These are phyloP conservation scores for Chymomyza procnemis DNA, from an alignment of 2,888 invertebrate species.

Conservation along the genomic window DNA sequence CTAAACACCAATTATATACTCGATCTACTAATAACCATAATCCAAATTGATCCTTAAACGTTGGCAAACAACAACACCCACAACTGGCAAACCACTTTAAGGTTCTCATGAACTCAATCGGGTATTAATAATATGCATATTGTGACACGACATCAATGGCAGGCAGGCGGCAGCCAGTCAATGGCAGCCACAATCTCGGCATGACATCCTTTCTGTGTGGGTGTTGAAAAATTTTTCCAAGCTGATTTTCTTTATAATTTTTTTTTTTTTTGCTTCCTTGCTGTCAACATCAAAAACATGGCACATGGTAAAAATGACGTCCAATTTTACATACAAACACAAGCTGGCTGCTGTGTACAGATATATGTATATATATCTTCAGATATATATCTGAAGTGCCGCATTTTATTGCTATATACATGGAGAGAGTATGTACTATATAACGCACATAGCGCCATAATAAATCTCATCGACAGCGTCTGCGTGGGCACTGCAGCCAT, in stretches of 20 bases:
- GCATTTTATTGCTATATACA: conserved; percentile 1
- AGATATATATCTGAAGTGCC: not conserved
- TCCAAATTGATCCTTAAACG: not conserved
- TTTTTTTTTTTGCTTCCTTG: conserved; percentile 2
- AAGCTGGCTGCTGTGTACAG: not conserved
- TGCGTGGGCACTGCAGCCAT: conserved; percentile 50
- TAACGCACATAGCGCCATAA: conserved; percentile 29
- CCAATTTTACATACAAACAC: not conserved
- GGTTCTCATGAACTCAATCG: not conserved
- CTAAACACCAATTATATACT: not conserved
- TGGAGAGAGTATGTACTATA: not conserved
- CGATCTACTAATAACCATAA: not conserved
- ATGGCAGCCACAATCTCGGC: conserved; percentile 1
- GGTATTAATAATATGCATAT: not conserved
- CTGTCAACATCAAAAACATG: not conserved
- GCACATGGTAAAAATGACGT: not conserved
- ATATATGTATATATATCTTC: too few relatives aligned
- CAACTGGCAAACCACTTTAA: not conserved
- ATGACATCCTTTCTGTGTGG: conserved; percentile 1
- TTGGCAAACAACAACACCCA: not conserved
- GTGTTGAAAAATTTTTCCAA: not conserved
- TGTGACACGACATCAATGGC: not conserved
- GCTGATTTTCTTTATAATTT: not conserved
- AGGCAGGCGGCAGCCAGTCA: not conserved
- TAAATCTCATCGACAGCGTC: conserved; percentile 31